Percentiles rank a stretch among this genome's conserved stretches.
Evolutionary conservation across 1,140 invertebrate species (phyloP).

Genomic region (Harpegnathos saltator): DNA sequence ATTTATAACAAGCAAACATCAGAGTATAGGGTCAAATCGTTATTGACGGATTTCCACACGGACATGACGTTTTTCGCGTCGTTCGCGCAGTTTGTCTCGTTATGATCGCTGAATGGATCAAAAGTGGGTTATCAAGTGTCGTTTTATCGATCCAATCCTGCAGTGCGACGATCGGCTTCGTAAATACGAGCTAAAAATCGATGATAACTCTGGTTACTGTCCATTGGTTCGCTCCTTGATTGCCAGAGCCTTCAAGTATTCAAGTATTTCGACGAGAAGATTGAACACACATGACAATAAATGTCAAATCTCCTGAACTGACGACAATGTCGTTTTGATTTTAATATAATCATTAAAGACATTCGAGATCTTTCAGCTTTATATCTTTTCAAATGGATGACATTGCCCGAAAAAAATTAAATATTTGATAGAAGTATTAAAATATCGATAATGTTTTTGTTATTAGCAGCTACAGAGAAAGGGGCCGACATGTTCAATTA

Average conservation of each 20-base stretch:
- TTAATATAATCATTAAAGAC: constrained; percentile 22
- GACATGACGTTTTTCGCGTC: not conserved
- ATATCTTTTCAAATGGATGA: not conserved
- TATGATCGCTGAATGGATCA: constrained; percentile 49
- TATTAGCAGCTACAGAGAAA: not conserved
- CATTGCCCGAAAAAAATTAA: not conserved
- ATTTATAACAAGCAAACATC: too few species aligned
- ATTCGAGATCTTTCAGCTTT: not conserved
- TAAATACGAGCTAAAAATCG: constrained; percentile 59
- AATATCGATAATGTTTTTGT: not conserved
- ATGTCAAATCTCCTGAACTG: not conserved
- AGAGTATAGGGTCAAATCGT: not conserved
- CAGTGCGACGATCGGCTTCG: constrained; percentile 29
- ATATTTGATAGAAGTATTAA: not conserved
- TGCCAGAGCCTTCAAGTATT: constrained; percentile 11
- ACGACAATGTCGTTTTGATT: not conserved
- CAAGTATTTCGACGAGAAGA: constrained; percentile 38
- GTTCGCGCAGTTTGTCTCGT: not conserved
- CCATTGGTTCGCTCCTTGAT: not conserved
- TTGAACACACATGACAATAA: not conserved
- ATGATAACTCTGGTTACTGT: constrained; percentile 59
- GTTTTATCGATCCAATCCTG: constrained; percentile 27
- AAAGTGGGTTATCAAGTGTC: constrained; percentile 41
- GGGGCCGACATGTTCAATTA: too few species aligned
- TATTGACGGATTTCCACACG: constrained; percentile 3